Evolutionary conservation across 2,888 invertebrate genomes (phyloP), one percentile per base, ranked within the genome.

Genomic region (Rotaria macrura): DNA sequence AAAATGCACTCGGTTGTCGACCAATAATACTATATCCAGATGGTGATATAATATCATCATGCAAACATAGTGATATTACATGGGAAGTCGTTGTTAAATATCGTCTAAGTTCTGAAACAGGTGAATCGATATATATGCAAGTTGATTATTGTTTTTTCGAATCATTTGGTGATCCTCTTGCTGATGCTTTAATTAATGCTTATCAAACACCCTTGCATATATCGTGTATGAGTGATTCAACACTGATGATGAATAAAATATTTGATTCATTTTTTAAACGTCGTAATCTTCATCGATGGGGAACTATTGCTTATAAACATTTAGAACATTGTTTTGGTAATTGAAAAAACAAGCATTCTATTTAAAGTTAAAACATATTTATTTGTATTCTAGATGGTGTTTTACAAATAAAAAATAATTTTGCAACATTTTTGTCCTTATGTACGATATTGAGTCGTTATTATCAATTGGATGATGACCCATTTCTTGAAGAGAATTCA

Each of bases 331-430:
- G 79, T 79, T 79, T 79, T n/a, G 79, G 74, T 74, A 74, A 40
- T 23, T 74, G 38, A 23, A 0, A 74, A 10, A 40, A 25, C 1
- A 23, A 74, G 5, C 25, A 14, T 2, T 74, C 9, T 52, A 52
- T 14, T 49, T 14, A 49, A 49, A 49, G 14, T 14, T 49, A 49
- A 9, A 14, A 10, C 17, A 49, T 10, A 49, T 49, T 0, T 34
- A 17, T 40, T 43, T 9, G 23, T 7, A 40, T 3, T 40, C 40
- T 74, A 74, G 74, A 79, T 79, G 79, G 79, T 25, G n/a, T 79
- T 43, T 79, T 79, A n/a, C 79, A 79, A 79, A 79, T 43, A 25
- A 79, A 79, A 43, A 79, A 79, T 79, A 79, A 79, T 79, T 79
- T 25, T 43, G 23, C 79, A 79, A 79, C 79, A 43, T 79, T 79